phyloP scores from a whole-genome alignment of 2,797 vertebrate genomes.

The Pelodytes ibericus region DNA sequence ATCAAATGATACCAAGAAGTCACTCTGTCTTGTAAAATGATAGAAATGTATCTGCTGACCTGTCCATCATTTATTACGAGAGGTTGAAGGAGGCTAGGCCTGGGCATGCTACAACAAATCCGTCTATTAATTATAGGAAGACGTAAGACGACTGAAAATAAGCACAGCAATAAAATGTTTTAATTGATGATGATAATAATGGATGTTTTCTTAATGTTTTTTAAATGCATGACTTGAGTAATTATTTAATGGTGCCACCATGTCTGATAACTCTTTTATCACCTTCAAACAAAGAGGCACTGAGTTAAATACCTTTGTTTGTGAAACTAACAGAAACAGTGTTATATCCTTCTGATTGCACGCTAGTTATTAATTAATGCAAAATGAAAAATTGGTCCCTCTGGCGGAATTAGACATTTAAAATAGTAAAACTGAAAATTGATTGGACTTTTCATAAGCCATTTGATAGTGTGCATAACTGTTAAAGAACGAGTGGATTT shows the following conservation, averaged over 20 bases:
- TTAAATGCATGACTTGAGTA: not conserved
- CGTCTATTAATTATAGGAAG: constrained; percentile 31
- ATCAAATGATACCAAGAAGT: constrained; percentile 17
- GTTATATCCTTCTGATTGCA: too few relatives aligned
- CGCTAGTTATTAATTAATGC: too few relatives aligned
- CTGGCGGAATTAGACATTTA: too few relatives aligned
- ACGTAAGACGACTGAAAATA: not conserved
- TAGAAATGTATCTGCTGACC: constrained; percentile 42
- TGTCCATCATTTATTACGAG: constrained; percentile 19
- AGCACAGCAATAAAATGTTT: not conserved
- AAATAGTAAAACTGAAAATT: too few relatives aligned
- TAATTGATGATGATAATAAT: not conserved
- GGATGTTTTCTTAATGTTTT: not conserved
- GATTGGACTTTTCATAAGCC: too few relatives aligned
- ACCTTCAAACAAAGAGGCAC: too few relatives aligned
- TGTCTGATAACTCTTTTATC: not conserved
- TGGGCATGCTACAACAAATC: constrained; percentile 32
- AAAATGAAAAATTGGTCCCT: too few relatives aligned
- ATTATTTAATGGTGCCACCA: not conserved
- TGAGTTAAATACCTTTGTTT: too few relatives aligned
- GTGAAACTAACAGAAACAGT: too few relatives aligned
- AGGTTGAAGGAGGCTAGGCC: constrained; percentile 4
- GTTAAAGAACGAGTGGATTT: too few relatives aligned
- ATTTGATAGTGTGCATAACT: too few relatives aligned
- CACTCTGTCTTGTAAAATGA: constrained; percentile 31